Evolutionary conservation across 1,140 invertebrate genomes (phyloP), one percentile per base, ranked within the genome.

Genomic region (Brachionus manjavacas): DNA sequence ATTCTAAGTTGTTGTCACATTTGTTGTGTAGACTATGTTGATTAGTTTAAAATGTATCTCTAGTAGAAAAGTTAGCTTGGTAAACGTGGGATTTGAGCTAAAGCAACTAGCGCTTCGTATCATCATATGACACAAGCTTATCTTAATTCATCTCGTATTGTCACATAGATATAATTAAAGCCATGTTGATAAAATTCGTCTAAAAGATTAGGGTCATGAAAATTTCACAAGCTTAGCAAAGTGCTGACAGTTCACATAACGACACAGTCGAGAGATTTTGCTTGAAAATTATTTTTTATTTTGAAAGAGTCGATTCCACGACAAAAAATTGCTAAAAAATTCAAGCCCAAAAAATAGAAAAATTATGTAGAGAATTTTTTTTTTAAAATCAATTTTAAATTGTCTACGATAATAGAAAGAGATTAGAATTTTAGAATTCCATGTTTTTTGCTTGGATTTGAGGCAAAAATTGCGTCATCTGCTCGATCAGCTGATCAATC

Each of bases 311-410:
- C 52, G 52, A 60, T 60, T 60, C 52, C 9, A 25, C 52, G n/a
- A n/a, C 2, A 25, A 23, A 60, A 60, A 60, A 60, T 20, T 23
- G 20, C 25, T 20, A 60, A 60, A 60, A 20, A 60, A 60, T 60
- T 60, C 3, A 60, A 25, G 25, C 9, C n/a, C n/a, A 60, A 60
- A 60, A 60, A 20, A 6, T n/a, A 52, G 16, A 9, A 8, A 60
- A 60, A 60, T 60, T 60, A 60, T 60, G 52, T 60, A n/a, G n/a
- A n/a, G n/a, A n/a, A n/a, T n/a, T n/a, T n/a, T n/a, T n/a, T n/a
- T n/a, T n/a, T n/a, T n/a, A n/a, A 60, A 60, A 60, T 60, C 52
- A 60, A 60, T 60, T 60, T 60, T 60, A 20, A 60, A 60, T 60
- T 23, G 16, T 60, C 8, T 20, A 7, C 9, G 20, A 20, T 9